A percentile compares a stretch with the other conserved stretches of the same genome.
phyloP scores from a whole-genome alignment of 1,140 invertebrate species.

The Diachasma alloeum region DNA sequence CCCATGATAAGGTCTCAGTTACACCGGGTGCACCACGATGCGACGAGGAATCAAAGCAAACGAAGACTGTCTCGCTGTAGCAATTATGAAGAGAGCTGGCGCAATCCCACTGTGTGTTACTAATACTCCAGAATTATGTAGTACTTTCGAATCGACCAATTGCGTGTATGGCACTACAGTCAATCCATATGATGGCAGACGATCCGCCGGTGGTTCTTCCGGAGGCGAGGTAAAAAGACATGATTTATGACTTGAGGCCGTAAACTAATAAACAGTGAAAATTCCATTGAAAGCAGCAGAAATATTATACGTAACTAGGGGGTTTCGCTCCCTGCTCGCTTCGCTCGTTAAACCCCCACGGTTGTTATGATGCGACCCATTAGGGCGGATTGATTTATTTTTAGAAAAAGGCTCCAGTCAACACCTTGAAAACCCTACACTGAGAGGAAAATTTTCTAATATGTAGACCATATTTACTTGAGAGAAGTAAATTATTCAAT shows the following conservation, averaged over 20 bases:
- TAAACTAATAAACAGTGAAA: neutral
- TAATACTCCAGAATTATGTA: slow-evolving; percentile 82
- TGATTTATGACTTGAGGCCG: too few relatives aligned
- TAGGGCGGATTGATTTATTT: too few relatives aligned
- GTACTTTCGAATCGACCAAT: slow-evolving; percentile 76
- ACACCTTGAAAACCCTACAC: too few relatives aligned
- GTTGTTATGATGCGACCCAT: too few relatives aligned
- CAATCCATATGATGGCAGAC: slow-evolving; percentile 79
- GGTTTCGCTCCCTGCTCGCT: too few relatives aligned
- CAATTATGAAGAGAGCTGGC: slow-evolving; percentile 71
- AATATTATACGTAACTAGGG: too few relatives aligned
- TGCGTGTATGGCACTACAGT: slow-evolving; percentile 74
- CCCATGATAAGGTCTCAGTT: slow-evolving; percentile 68
- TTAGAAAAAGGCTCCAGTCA: too few relatives aligned
- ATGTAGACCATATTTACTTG: too few relatives aligned
- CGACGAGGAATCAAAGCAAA: slow-evolving; percentile 68
- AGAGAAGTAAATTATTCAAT: too few relatives aligned
- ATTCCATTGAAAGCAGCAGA: neutral
- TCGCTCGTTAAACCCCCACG: too few relatives aligned
- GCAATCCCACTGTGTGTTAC: slow-evolving; percentile 83
- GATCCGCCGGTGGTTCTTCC: slow-evolving; percentile 78
- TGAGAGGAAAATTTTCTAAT: too few relatives aligned
- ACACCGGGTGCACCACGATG: slow-evolving; percentile 70
- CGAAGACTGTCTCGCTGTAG: slow-evolving; percentile 71
- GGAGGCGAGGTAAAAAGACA: slow-evolving; percentile 77